A percentile compares a stretch with the other conserved stretches of the same genome.
These are phyloP conservation scores for Oenanthe oenanthe DNA, from an alignment of 2,113 vertebrate genomes.

Conservation along the genomic window DNA sequence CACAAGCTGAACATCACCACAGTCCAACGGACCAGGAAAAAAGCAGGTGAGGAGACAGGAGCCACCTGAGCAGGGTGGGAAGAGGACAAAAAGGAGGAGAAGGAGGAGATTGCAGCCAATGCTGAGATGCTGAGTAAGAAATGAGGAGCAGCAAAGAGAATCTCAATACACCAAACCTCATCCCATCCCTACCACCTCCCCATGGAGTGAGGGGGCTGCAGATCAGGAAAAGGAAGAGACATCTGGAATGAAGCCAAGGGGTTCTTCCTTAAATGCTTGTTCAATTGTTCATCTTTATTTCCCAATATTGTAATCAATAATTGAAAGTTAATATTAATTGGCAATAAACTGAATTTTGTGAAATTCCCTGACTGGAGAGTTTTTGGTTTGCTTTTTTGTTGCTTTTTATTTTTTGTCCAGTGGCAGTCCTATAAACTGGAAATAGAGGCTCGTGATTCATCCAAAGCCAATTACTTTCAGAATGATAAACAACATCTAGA, in stretches of 20 bases:
- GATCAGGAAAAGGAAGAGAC: neutral
- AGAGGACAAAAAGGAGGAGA: neutral
- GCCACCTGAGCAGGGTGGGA: accelerated
- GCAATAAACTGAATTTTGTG: neutral
- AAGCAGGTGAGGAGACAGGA: neutral
- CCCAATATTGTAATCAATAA: accelerated
- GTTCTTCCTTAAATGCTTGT: neutral
- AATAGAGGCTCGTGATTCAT: neutral
- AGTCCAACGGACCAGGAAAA: neutral
- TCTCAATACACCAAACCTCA: accelerated
- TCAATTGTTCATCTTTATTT: neutral
- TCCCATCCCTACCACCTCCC: no score
- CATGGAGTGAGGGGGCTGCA: neutral
- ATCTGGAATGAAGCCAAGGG: neutral
- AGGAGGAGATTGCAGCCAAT: neutral
- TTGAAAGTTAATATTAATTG: neutral
- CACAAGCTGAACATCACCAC: neutral
- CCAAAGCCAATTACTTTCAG: neutral
- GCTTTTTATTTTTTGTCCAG: no score
- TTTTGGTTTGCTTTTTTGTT: neutral
- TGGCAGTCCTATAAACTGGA: neutral
- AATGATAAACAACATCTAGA: neutral
- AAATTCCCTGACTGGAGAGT: neutral
- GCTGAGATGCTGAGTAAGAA: accelerated
- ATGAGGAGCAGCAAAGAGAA: neutral